phyloP scores from a whole-genome alignment of 2,113 vertebrate species.

The Campylomormyrus tamandua region DNA sequence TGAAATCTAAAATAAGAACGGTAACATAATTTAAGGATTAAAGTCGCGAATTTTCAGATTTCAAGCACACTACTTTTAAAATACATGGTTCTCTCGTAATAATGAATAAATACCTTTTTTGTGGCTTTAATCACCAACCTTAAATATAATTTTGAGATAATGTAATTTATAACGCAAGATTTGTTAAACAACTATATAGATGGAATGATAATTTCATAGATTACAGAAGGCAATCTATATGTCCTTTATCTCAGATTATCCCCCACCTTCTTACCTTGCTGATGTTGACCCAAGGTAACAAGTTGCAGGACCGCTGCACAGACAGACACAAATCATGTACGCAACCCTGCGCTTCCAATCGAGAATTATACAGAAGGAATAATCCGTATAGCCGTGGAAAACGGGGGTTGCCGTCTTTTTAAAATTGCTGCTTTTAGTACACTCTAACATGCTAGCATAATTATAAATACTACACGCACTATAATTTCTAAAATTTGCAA shows the following conservation, averaged over 20 bases:
- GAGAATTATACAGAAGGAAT: slow-evolving; percentile 25
- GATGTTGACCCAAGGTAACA: slow-evolving; percentile 23
- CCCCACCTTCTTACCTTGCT: slow-evolving; percentile 33
- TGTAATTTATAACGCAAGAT: background rate
- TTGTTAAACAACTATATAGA: background rate
- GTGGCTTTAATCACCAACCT: background rate
- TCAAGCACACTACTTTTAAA: background rate
- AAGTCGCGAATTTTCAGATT: background rate
- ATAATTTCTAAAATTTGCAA: background rate
- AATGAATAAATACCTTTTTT: background rate
- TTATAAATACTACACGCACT: background rate
- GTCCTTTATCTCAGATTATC: background rate
- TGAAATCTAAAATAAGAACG: background rate
- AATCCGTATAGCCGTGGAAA: slow-evolving; percentile 2
- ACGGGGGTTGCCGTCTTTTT: background rate
- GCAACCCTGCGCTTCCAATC: background rate
- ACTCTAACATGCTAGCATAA: background rate
- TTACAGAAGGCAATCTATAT: background rate
- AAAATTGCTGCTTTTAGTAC: background rate
- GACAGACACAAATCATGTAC: background rate
- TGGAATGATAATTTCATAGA: background rate
- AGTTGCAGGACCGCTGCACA: background rate
- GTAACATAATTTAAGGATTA: background rate
- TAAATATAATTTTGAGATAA: background rate
- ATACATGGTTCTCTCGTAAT: background rate